Evolutionary conservation across 2,797 vertebrate genomes (phyloP), one percentile per base, ranked within the genome.

Genomic region (Lycodopsis pacificus): DNA sequence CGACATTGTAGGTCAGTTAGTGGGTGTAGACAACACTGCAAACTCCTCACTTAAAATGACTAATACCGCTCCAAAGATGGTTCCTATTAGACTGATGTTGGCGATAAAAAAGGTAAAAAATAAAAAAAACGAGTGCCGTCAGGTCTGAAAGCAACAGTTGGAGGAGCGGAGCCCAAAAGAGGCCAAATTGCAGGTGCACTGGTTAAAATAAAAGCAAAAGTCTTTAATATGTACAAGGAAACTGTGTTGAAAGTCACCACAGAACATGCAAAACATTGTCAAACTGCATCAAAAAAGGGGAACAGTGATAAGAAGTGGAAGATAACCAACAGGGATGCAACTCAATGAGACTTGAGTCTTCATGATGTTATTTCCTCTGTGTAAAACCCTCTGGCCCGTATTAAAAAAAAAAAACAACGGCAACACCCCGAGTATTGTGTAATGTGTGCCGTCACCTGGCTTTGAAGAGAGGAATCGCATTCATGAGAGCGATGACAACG

Each of bases 381-480:
- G 27, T 70, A 10, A 71, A 74, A 42, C 32, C 36, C 17, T 40
- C 10, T 49, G 36, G 20, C 14, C 14, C 2, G 56, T 4, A 85
- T 68, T 30, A 48, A 4, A 30, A 30, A 30, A 30, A 73, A 9
- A 46, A 19, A 0, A 3, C 49, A 77, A 32, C 9, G 2, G 17
- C 15, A 70, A 63, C 46, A 42, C 17, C n/a, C 14, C 13, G 20
- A 40, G 40, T 22, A 5, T 77, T 84, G 65, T 61, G 58, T 27
- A 64, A 57, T 5, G 38, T 12, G 27, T 67, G 62, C 54, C 1
- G 44, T 79, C 77, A 75, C 67, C 61, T 76, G 68, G 59, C 74
- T 69, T 19, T 22, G 32, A 30, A 56, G 25, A 0, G 49, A 46
- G 44, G 64, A 65, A 54, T 73, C 54, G 30, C 65, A 22, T 77